Evolutionary conservation across 2,113 vertebrate species (phyloP).

Genomic region (Picathartes gymnocephalus): DNA sequence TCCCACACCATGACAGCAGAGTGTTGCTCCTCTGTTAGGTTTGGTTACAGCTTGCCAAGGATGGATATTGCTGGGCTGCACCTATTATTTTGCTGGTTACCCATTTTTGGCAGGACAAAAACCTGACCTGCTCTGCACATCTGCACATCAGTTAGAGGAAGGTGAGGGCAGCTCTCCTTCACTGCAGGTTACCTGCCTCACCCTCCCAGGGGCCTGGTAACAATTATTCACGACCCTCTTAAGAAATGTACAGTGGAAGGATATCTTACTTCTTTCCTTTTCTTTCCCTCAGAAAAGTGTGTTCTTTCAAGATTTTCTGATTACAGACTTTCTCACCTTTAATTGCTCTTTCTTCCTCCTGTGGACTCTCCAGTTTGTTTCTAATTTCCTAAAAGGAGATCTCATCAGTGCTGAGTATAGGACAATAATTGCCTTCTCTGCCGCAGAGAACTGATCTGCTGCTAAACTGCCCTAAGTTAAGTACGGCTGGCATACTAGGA

Average conservation of each 20-base stretch:
- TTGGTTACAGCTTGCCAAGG: not conserved
- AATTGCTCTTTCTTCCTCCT: not conserved
- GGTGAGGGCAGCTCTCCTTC: not conserved
- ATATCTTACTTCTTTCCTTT: not conserved
- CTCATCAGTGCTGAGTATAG: not conserved
- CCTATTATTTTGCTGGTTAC: not conserved
- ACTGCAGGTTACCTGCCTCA: not conserved
- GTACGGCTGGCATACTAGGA: not conserved
- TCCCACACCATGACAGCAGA: not conserved
- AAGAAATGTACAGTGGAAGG: not conserved
- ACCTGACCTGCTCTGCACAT: not conserved
- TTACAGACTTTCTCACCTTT: not conserved
- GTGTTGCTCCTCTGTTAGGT: not conserved
- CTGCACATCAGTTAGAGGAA: not conserved
- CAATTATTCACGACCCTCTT: not conserved
- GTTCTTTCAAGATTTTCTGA: not conserved
- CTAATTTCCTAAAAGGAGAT: constrained; percentile 3
- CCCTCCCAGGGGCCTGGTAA: not conserved
- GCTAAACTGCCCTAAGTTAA: not conserved
- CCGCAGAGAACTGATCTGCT: not conserved
- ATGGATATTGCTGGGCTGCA: not conserved
- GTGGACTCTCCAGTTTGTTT: not conserved
- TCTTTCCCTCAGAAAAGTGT: not conserved
- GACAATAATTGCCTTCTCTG: not conserved
- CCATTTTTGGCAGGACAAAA: not conserved